Evolutionary conservation across 2,797 vertebrate genomes (phyloP).

Genomic region (Carduelis carduelis): DNA sequence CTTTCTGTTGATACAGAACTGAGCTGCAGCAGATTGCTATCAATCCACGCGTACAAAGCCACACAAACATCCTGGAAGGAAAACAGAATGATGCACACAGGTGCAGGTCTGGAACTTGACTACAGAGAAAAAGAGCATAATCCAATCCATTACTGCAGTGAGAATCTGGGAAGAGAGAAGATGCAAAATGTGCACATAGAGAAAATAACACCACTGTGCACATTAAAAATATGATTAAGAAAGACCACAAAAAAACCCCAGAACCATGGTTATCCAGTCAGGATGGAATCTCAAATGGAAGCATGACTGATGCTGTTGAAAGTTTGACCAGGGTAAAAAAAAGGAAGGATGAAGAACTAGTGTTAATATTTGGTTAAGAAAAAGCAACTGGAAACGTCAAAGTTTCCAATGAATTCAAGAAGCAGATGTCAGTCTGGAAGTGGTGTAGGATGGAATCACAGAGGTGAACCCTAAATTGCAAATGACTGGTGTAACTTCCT

Average conservation of each 20-base stretch:
- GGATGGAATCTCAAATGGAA: background rate
- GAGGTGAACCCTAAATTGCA: background rate
- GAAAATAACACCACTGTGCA: fast-evolving
- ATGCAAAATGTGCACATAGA: background rate
- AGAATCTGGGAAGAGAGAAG: background rate
- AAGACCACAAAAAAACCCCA: background rate
- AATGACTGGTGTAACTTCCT: background rate
- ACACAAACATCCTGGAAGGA: background rate
- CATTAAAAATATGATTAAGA: background rate
- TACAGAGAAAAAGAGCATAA: background rate
- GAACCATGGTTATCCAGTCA: background rate
- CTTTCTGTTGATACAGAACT: background rate
- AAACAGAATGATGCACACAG: background rate
- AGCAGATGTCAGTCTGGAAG: background rate
- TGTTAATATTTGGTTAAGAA: background rate
- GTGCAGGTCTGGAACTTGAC: background rate
- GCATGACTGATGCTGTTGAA: fast-evolving
- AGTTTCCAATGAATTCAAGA: background rate
- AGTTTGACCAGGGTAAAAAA: too few species aligned
- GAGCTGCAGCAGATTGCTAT: background rate
- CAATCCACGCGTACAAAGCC: background rate
- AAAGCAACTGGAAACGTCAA: background rate
- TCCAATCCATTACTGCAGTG: background rate
- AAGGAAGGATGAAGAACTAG: background rate
- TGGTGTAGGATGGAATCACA: background rate